phyloP scores from a whole-genome alignment of 2,113 vertebrate species.

The Lampris megalopsis region DNA sequence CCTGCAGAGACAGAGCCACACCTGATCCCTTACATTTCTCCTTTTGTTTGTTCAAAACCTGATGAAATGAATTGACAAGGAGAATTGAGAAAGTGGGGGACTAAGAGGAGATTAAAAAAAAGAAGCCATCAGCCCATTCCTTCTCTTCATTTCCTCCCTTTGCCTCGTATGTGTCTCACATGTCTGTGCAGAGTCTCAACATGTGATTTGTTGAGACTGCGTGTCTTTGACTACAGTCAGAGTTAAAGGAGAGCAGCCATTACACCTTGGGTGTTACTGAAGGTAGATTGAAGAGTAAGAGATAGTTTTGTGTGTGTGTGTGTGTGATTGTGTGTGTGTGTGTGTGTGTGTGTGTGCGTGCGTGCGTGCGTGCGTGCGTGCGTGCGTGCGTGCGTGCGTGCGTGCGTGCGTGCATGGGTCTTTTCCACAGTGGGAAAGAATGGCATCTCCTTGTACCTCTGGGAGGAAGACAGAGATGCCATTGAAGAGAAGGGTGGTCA shows the following conservation, averaged over 20 bases:
- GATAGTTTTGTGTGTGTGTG: conserved; percentile 9
- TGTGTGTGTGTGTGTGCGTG: conserved; percentile 15
- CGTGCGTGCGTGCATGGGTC: neutral
- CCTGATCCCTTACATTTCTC: conserved; percentile 31
- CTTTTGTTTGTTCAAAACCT: neutral
- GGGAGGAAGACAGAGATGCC: neutral
- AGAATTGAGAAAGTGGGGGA: neutral
- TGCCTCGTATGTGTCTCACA: neutral
- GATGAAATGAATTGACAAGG: conserved; percentile 28
- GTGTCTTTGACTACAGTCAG: conserved; percentile 10
- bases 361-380: conserved; percentile 5
- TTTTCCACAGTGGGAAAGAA: neutral
- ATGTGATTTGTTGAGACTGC: conserved; percentile 32
- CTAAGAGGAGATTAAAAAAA: neutral
- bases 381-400: neutral
- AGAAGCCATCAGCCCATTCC: neutral
- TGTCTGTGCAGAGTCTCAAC: conserved; percentile 5
- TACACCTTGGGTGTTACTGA: neutral
- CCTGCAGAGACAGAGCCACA: conserved; percentile 56
- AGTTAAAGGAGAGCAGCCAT: conserved; percentile 15
- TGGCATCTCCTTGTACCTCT: neutral
- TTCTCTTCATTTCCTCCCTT: neutral
- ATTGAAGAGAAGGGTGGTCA: too few relatives aligned
- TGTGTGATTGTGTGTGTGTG: conserved; percentile 7
- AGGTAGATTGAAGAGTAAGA: conserved; percentile 12